Evolutionary conservation across 1,140 invertebrate genomes (phyloP), one percentile per base, ranked within the genome.

Genomic region (Hylaeus volcanicus): DNA sequence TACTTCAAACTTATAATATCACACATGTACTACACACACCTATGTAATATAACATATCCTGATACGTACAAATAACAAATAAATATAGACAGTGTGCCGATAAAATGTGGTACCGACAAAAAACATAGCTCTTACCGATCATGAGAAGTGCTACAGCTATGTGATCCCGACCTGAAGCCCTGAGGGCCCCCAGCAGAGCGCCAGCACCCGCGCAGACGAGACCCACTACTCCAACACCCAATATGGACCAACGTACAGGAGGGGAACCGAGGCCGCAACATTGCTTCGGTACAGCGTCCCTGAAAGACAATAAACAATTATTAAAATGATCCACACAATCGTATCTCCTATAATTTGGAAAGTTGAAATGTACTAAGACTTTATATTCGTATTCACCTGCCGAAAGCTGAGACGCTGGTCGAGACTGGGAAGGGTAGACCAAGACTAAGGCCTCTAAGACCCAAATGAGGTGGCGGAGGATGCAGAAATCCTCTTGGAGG

Each of bases 381-480:
- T 26, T 26, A 26, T 26, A 12, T 5, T 12, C 58, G 71, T 48
- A 83, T 89, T 78, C 43, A 93, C 93, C 93, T 92, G 88, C 93
- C 92, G 26, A 93, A 93, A 74, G 91, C 92, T 68, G 93, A 93
- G 55, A 93, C 93, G 79, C 93, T 93, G 37, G 93, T 89, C 51
- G 93, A 91, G 61, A 93, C 92, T n/a, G 93, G 93, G 81, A 93
- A 93, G 37, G 92, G 93, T 66, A 93, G 71, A n/a, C 93, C 93
- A 3, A 93, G 89, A 77, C 91, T 93, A 48, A 93, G 92, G 9
- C 93, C 92, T 60, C 93, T 84, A 5, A 93, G 90, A n/a, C 92
- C 92, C 12, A 93, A 81, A 77, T 93, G 93, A 0, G 93, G 90
- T 41, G 93, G 93, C 1, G 93, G 93, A 58, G 92, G 92, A 73